Percentiles rank a stretch among this genome's conserved stretches.
phyloP scores from a whole-genome alignment of 1,140 invertebrate genomes.

The Atopsyche davidsoni region DNA sequence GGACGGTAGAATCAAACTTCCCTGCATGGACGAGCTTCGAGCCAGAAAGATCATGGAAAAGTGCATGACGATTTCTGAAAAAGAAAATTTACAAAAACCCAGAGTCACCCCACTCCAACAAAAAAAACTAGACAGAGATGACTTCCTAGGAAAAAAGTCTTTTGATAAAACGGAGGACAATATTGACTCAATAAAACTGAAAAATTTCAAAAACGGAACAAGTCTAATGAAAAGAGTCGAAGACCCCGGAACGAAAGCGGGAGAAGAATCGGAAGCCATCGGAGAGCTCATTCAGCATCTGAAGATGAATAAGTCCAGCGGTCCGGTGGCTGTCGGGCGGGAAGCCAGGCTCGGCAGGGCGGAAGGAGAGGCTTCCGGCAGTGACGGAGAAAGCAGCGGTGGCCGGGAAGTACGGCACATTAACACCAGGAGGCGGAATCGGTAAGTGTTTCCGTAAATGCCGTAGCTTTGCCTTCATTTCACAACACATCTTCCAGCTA shows the following conservation, averaged over 20 bases:
- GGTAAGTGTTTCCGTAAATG: constrained; percentile 16
- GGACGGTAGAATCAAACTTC: constrained; percentile 22
- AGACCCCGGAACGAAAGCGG: constrained; percentile 1
- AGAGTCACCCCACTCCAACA: constrained; percentile 3
- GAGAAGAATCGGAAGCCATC: neutral
- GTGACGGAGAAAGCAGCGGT: constrained; percentile 55
- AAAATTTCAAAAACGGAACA: constrained; percentile 24
- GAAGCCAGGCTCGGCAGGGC: constrained; percentile 35
- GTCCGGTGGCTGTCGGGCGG: constrained; percentile 4
- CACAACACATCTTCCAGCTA: no score
- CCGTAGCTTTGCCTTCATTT: no score
- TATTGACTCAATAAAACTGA: constrained; percentile 20
- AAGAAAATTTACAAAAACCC: constrained; percentile 11
- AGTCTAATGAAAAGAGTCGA: constrained; percentile 7
- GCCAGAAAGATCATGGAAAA: constrained; percentile 26
- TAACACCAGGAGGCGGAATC: constrained; percentile 35
- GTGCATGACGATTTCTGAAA: constrained; percentile 22
- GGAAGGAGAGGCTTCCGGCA: constrained; percentile 37
- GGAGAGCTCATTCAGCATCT: neutral
- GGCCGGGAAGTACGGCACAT: constrained; percentile 55
- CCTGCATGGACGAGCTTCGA: constrained; percentile 26
- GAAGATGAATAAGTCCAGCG: no score
- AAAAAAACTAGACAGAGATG: neutral
- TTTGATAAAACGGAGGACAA: constrained; percentile 2
- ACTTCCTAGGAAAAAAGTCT: neutral